Conservation (phyloP, 92 coral and sea anemone species). For the Phymanthus crucifer region DNA sequence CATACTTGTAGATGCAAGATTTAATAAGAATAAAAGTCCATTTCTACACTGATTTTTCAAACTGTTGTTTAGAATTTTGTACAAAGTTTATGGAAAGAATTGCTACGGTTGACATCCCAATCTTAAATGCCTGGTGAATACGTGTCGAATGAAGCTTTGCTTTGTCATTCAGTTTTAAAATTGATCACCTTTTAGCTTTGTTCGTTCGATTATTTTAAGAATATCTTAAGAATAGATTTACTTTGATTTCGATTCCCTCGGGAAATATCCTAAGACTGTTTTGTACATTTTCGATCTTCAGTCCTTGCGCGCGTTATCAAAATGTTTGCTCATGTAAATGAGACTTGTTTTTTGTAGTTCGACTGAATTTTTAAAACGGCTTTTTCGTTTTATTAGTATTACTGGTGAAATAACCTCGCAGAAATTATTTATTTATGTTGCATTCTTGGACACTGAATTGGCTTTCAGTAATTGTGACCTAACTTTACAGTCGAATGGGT, state of each 20-base stretch:
- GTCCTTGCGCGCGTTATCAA: too few species aligned
- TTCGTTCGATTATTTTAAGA: background rate
- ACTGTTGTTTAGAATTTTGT: background rate
- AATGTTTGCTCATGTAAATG: background rate
- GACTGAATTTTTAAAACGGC: background rate
- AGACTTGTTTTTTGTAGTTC: background rate
- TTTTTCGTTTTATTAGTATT: background rate
- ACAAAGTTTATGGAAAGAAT: background rate
- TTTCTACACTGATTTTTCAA: background rate
- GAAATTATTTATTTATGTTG: background rate
- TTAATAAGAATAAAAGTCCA: background rate
- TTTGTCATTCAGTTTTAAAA: background rate
- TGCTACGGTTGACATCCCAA: slow-evolving; percentile 1
- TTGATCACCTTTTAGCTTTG: background rate
- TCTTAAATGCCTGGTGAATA: background rate
- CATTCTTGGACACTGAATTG: slow-evolving; percentile 20
- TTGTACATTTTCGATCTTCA: background rate
- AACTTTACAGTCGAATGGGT: slow-evolving; percentile 21
- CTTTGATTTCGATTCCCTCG: background rate
- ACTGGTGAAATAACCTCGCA: background rate
- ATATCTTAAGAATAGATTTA: background rate
- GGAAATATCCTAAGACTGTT: background rate
- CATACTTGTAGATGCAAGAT: background rate
- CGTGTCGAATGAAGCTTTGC: background rate
- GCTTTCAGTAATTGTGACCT: slow-evolving; percentile 22